These are phyloP conservation scores for Pollenia griseotomentosa DNA, from an alignment of 2,888 invertebrate species.

Conservation along the genomic window DNA sequence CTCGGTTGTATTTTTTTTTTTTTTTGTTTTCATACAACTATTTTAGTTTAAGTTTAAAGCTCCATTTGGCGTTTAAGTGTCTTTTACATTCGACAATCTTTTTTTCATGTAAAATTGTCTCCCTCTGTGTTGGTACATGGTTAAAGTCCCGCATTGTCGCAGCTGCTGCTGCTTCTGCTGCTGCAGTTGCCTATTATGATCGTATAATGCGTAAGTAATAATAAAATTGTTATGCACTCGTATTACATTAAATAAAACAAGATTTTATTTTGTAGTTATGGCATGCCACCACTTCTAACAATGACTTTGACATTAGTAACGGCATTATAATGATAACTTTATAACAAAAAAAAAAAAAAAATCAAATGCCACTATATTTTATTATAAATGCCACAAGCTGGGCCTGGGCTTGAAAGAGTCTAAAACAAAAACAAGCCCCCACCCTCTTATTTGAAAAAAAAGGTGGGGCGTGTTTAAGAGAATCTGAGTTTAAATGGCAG, in stretches of 20 bases:
- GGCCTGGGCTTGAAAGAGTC: neutral
- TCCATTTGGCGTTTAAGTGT: conserved; percentile 52
- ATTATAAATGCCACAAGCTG: conserved; percentile 30
- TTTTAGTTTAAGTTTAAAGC: conserved; percentile 52
- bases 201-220: conserved; percentile 57
- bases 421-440: conserved; percentile 5
- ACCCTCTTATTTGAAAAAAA: neutral
- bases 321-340: conserved; percentile 68
- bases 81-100: conserved; percentile 48
- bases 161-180: conserved; percentile 2
- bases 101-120: conserved; percentile 49
- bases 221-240: conserved; percentile 69
- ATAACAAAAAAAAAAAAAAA: conserved; percentile 5
- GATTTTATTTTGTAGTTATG: conserved; percentile 60
- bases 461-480: conserved; percentile 38
- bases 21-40: neutral
- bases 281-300: conserved; percentile 55
- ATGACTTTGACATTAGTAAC: conserved; percentile 73
- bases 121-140: conserved; percentile 39
- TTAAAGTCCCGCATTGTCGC: conserved; percentile 9
- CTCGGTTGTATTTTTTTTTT: conserved; percentile 37
- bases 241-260: conserved; percentile 71
- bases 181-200: conserved; percentile 34
- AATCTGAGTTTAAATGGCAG: conserved; percentile 27
- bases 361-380: neutral